Percentiles rank a stretch among this genome's conserved stretches.
Conservation (phyloP, 2,113 vertebrate species). For the Myotis yumanensis region DNA sequence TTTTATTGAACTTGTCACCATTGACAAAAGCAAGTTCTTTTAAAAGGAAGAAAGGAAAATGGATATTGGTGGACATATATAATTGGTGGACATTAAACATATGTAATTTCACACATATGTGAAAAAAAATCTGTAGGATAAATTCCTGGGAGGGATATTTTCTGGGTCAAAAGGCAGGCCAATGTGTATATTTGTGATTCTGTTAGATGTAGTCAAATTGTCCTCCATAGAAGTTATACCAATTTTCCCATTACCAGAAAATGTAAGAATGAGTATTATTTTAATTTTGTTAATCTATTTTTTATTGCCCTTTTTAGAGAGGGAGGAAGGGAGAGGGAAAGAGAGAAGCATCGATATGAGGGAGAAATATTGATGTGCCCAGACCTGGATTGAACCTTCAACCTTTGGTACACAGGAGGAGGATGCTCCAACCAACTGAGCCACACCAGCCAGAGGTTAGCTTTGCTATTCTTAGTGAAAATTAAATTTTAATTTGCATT, state of each 20-base stretch:
- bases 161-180: neutral
- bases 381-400: too few species aligned
- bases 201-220: neutral
- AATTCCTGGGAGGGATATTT: neutral
- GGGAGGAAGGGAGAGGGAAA: too few species aligned
- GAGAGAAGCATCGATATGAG: too few species aligned
- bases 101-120: neutral
- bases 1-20: neutral
- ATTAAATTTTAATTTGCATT: neutral
- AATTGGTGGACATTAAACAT: too few species aligned
- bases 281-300: neutral
- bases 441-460: neutral
- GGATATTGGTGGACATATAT: neutral
- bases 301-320: too few species aligned
- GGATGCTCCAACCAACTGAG: too few species aligned
- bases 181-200: neutral
- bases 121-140: neutral
- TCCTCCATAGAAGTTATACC: neutral
- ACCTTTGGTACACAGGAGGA: too few species aligned
- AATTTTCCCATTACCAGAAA: neutral
- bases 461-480: neutral
- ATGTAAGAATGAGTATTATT: neutral
- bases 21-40: neutral
- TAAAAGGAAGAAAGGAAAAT: neutral
- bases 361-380: too few species aligned